A percentile compares a stretch with the other conserved stretches of the same genome.
Conservation (phyloP, 1,140 invertebrate genomes). For the Cherax quadricarinatus region DNA sequence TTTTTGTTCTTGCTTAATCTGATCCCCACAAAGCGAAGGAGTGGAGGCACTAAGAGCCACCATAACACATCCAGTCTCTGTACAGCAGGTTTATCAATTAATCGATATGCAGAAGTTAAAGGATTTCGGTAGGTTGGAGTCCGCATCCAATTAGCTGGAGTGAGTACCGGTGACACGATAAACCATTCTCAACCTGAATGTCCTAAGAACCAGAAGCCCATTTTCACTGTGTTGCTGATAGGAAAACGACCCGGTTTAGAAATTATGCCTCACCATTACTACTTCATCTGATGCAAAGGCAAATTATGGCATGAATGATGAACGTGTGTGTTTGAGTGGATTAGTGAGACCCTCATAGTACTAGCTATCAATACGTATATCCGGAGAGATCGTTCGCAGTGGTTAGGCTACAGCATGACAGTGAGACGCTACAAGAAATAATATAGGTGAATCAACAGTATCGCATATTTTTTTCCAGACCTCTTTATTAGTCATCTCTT, state of each 20-base stretch:
- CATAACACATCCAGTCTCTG: neutral
- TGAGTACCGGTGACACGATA: constrained; percentile 12
- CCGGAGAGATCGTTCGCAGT: neutral
- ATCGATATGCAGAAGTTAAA: constrained; percentile 21
- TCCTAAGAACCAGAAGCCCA: neutral
- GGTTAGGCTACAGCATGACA: neutral
- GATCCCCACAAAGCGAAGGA: constrained; percentile 20
- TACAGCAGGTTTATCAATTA: neutral
- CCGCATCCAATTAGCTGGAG: constrained; percentile 46
- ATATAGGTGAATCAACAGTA: no score
- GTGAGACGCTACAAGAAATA: neutral
- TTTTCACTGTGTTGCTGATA: neutral
- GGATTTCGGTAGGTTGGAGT: constrained; percentile 10
- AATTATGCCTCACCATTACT: neutral
- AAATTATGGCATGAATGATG: neutral
- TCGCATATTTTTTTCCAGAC: no score
- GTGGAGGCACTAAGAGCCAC: neutral
- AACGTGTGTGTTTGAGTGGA: neutral
- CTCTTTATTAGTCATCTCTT: neutral
- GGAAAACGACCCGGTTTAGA: neutral
- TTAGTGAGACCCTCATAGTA: neutral
- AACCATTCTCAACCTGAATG: constrained; percentile 12
- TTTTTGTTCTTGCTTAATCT: constrained; percentile 35
- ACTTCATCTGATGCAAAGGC: neutral
- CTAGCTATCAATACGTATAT: neutral